Evolutionary conservation across 2,888 invertebrate species (phyloP), one percentile per base, ranked within the genome.

Genomic region (Melinaea menophilus): DNA sequence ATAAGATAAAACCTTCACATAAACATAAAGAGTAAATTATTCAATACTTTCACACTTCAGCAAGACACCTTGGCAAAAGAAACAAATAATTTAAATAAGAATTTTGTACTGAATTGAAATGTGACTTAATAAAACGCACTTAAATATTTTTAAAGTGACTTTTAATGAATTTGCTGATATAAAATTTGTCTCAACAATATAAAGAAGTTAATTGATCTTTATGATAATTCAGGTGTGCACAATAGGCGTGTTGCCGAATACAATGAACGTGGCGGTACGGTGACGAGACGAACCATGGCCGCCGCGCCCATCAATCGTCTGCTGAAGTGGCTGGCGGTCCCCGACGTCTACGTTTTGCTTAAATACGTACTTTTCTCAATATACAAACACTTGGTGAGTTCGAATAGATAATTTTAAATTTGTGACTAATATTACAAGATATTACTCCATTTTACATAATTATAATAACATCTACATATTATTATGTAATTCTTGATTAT

Each of bases 261-360:
- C 95, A 34, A 91, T 98, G 78, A 98, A 97, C 85, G 95, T 98
- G 67, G 94, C 96, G 1, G 97, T 98, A 0, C 91, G n/a, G n/a
- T 98, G 67, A 96, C 97, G 4, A 91, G 96, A 57, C 94, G 94
- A 72, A 95, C 96, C 79, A 94, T 97, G 94, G 93, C 94, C n/a
- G 92, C 93, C 46, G 95, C 97, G 0, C 96, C 97, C 2, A 97
- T 97, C 73, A 98, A 98, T 84, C 91, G 95, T 59, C 95, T 98
- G 55, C 92, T 98, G 55, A 97, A 96, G 66, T 94, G 95, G 83
- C 85, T 98, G 60, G 97, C 98, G 0, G 95, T 96, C 0, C 95
- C 97, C 0, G 98, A 98, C 79, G 95, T 97, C 84, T 93, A 97
- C 72, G 95, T 98, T 34, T 98, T 98, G 94, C 86, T 97, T 74